Evolutionary conservation across 2,113 vertebrate species (phyloP).

Genomic region (Myodes glareolus): DNA sequence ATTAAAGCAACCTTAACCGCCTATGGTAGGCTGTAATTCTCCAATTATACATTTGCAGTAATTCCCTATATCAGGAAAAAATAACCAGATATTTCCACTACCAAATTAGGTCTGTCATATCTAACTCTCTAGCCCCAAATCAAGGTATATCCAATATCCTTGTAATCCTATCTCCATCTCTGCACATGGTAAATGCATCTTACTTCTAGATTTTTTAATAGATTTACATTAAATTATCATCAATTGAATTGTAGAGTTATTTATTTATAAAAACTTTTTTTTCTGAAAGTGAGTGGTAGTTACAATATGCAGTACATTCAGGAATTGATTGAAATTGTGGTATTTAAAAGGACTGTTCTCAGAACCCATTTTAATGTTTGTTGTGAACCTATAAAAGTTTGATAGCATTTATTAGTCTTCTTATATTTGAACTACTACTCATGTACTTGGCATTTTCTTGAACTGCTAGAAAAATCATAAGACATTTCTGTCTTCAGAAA

Average conservation of each 20-base stretch:
- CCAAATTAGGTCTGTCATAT: neutral
- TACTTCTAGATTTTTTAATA: neutral
- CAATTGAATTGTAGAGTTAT: neutral
- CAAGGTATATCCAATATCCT: neutral
- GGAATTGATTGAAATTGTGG: neutral
- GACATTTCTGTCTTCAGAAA: neutral
- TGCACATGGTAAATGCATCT: neutral
- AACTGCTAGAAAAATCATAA: neutral
- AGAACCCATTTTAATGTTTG: neutral
- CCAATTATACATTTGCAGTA: neutral
- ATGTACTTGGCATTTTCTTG: neutral
- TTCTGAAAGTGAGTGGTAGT: neutral
- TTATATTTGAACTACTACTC: neutral
- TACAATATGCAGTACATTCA: neutral
- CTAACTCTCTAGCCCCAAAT: neutral
- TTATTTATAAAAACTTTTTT: neutral
- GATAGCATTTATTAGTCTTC: neutral
- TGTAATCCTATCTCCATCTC: neutral
- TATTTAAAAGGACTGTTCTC: neutral
- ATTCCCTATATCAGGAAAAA: neutral
- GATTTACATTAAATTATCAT: neutral
- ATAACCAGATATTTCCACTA: neutral
- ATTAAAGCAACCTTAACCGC: neutral
- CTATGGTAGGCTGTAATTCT: neutral
- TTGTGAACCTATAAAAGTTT: neutral